These are phyloP conservation scores for Xanthorhoe spadicearia DNA, from an alignment of 2,888 invertebrate species.

Conservation along the genomic window DNA sequence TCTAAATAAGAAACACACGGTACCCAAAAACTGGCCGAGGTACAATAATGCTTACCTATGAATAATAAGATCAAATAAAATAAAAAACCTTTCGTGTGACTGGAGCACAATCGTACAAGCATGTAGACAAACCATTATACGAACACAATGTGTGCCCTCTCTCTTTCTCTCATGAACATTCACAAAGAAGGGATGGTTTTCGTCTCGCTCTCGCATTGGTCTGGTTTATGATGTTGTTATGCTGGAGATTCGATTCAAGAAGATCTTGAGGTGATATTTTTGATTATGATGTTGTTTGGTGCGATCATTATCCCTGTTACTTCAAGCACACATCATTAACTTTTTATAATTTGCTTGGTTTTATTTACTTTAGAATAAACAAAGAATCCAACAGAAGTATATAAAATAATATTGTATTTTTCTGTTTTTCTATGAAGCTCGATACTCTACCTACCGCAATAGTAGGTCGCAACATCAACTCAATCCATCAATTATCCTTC, in stretches of 20 bases:
- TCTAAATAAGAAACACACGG: conserved; percentile 50
- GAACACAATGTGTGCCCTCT: conserved; percentile 71
- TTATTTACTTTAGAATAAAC: background rate
- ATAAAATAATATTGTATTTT: background rate
- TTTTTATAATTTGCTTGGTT: background rate
- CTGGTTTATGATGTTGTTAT: conserved; percentile 63
- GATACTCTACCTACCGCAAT: conserved; percentile 5
- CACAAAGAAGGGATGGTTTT: conserved; percentile 57
- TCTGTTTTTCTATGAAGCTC: background rate
- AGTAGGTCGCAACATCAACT: conserved; percentile 33
- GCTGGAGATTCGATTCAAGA: conserved; percentile 44
- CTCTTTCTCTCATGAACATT: conserved; percentile 55
- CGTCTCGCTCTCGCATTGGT: conserved; percentile 63
- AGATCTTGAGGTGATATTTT: conserved; percentile 38
- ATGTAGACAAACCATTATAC: conserved; percentile 80
- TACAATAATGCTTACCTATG: conserved; percentile 79
- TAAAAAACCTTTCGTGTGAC: conserved; percentile 64
- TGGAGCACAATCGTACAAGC: conserved; percentile 75
- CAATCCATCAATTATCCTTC: conserved; percentile 52
- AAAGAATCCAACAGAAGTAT: background rate
- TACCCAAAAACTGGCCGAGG: conserved; percentile 54
- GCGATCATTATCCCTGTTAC: conserved; percentile 22
- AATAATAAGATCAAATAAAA: conserved; percentile 78
- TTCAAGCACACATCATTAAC: conserved; percentile 8
- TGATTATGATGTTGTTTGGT: conserved; percentile 26